Conservation (phyloP, 2,888 invertebrate species). For the Dysmachus trigonus region DNA sequence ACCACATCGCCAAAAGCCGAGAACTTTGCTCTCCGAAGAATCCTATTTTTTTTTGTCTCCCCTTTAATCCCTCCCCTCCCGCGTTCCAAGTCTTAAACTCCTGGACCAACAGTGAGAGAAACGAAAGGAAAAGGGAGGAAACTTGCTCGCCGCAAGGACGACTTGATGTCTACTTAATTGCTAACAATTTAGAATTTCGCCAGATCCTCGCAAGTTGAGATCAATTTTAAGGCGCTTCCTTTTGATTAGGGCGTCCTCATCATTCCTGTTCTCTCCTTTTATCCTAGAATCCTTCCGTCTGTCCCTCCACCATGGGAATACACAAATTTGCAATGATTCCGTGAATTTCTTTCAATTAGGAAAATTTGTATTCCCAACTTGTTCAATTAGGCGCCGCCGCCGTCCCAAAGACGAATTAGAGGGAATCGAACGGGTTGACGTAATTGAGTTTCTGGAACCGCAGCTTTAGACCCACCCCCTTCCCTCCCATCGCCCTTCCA, state of each 20-base stretch:
- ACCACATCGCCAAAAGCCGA: background rate
- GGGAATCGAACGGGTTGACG: slow-evolving; percentile 30
- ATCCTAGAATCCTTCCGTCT: background rate
- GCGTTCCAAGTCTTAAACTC: background rate
- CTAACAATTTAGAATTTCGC: slow-evolving; percentile 27
- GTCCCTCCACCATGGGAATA: background rate
- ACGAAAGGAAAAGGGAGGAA: background rate
- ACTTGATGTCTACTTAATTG: slow-evolving; percentile 27
- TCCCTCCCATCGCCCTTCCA: background rate
- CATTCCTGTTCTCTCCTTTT: background rate
- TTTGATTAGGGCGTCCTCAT: background rate
- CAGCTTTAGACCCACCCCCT: background rate
- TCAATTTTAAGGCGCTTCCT: slow-evolving; percentile 1
- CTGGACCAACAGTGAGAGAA: background rate
- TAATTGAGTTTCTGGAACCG: slow-evolving; percentile 8
- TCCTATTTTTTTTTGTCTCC: background rate
- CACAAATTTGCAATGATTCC: slow-evolving; percentile 24
- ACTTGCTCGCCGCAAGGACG: background rate
- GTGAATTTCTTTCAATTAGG: slow-evolving; percentile 32
- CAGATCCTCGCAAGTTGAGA: background rate
- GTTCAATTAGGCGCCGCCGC: slow-evolving; percentile 5
- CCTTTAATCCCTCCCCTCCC: background rate
- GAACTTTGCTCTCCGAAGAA: background rate
- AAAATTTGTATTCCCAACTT: slow-evolving; percentile 29
- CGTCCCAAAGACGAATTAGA: slow-evolving; percentile 14